These are phyloP conservation scores for Lamproptera curius DNA, from an alignment of 2,888 invertebrate genomes.

Conservation along the genomic window DNA sequence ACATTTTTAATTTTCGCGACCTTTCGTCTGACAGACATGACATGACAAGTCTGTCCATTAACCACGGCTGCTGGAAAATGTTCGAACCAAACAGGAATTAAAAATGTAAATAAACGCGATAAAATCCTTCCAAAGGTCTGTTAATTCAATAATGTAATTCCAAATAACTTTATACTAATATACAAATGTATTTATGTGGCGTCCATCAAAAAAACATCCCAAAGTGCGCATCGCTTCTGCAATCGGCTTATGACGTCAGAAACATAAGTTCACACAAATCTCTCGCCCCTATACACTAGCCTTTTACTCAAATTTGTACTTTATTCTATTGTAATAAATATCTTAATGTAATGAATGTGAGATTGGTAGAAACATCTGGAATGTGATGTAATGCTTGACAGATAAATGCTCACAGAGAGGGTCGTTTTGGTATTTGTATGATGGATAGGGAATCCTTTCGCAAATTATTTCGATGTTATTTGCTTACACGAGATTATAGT, in stretches of 20 bases:
- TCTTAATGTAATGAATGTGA: too few relatives aligned
- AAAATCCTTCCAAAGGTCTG: background rate
- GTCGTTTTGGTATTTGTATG: constrained; percentile 26
- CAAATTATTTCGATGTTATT: background rate
- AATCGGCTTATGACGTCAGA: constrained; percentile 58
- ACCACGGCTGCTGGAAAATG: background rate
- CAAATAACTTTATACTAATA: too few relatives aligned
- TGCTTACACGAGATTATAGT: background rate
- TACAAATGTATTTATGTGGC: background rate
- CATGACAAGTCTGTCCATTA: too few relatives aligned
- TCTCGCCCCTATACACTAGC: constrained; percentile 23
- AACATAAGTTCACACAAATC: constrained; percentile 48
- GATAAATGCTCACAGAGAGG: constrained; percentile 41
- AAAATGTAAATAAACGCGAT: too few relatives aligned
- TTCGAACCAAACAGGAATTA: background rate
- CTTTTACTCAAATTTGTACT: background rate
- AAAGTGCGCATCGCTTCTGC: constrained; percentile 35
- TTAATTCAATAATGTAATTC: too few relatives aligned
- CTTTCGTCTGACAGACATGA: too few relatives aligned
- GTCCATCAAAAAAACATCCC: constrained; percentile 18
- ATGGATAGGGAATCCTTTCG: constrained; percentile 18
- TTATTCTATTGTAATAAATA: background rate
- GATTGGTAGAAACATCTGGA: constrained; percentile 45
- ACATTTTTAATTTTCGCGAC: too few relatives aligned
- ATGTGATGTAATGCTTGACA: constrained; percentile 57